Conservation (phyloP, 2,888 invertebrate species). For the Melinopterus prodromus region DNA sequence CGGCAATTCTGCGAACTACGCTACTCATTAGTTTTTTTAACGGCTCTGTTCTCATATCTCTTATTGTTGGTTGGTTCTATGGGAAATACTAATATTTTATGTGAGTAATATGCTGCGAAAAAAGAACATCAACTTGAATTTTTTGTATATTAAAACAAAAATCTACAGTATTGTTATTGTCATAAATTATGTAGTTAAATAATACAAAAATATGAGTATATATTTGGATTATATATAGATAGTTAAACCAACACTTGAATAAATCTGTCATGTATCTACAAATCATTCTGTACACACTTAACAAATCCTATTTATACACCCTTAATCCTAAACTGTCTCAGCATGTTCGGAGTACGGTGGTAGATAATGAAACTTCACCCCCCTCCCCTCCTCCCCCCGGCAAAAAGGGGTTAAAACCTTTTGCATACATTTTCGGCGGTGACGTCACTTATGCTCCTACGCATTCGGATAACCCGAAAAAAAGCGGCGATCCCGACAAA, state of each 20-base stretch:
- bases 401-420: slow-evolving; percentile 4
- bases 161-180: too few species aligned
- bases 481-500: neutral
- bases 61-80: neutral
- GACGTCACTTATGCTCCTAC: neutral
- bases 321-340: neutral
- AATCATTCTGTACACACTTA: neutral
- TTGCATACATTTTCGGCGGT: neutral
- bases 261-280: neutral
- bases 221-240: too few species aligned
- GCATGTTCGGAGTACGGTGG: neutral
- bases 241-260: neutral
- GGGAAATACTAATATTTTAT: neutral
- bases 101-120: neutral
- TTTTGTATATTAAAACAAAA: too few species aligned
- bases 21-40: neutral
- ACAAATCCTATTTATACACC: neutral
- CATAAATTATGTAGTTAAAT: too few species aligned
- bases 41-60: neutral
- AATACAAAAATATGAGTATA: too few species aligned
- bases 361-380: neutral
- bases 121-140: neutral
- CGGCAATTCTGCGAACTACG: neutral
- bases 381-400: neutral
- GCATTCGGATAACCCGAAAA: neutral